phyloP scores from a whole-genome alignment of 2,888 invertebrate species.

The Julus scanicus region DNA sequence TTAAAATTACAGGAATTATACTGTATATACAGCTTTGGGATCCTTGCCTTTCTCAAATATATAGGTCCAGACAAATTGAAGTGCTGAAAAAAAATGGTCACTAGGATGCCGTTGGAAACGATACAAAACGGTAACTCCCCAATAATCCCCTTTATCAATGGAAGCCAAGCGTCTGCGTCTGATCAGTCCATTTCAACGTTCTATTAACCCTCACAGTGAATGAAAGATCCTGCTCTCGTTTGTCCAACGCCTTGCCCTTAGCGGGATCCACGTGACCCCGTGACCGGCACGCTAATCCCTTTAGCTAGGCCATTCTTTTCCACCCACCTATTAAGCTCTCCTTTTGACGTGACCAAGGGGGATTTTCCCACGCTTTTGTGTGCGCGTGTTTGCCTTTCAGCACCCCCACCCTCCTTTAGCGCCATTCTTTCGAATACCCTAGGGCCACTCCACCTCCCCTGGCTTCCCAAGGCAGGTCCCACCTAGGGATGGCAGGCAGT shows the following conservation, averaged over 20 bases:
- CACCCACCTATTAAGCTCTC: constrained; percentile 22
- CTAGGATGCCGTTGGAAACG: background rate
- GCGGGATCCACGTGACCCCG: constrained; percentile 21
- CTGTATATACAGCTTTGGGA: too few species aligned
- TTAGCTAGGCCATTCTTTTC: background rate
- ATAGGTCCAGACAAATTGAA: background rate
- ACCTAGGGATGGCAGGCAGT: too few species aligned
- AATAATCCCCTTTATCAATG: background rate
- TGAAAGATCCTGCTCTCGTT: constrained; percentile 16
- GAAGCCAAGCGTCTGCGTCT: constrained; percentile 8
- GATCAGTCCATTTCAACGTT: constrained; percentile 33
- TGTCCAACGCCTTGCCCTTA: constrained; percentile 33
- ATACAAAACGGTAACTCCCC: constrained; percentile 1
- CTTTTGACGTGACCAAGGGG: constrained; percentile 33
- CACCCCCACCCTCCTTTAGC: constrained; percentile 20
- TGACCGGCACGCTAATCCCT: constrained; percentile 33
- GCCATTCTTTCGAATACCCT: background rate
- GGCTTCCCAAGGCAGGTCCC: too few species aligned
- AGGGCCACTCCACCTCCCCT: background rate
- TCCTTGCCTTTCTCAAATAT: too few species aligned
- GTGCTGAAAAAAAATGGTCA: too few species aligned
- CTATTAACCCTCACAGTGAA: constrained; percentile 13
- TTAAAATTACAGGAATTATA: too few species aligned
- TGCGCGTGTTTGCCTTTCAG: background rate
- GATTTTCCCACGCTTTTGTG: constrained; percentile 33